Evolutionary conservation across 2,888 invertebrate species (phyloP), one percentile per base, ranked within the genome.

Genomic region (Epiblema foenella): DNA sequence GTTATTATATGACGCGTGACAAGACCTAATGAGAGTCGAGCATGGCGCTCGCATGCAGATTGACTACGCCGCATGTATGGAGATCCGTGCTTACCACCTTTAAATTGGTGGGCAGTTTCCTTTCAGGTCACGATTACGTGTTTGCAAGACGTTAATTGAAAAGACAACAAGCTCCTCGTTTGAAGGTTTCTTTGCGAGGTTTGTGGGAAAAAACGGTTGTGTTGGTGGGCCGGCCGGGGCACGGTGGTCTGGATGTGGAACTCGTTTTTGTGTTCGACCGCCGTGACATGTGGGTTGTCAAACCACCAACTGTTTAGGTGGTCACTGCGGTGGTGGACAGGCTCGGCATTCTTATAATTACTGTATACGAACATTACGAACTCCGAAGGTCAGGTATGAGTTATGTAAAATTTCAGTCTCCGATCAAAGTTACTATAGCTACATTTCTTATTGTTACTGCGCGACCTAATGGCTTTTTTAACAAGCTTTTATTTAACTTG

Each of bases 1-100:
- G 84, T 86, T 91, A n/a, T n/a, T n/a, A n/a, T n/a, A 88, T 91
- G 90, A 89, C 86, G 85, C 85, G 87, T 89, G 89, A 88, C 89
- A 88, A 78, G 86, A 82, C 82, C 86, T 89, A 90, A 90, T 90
- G 89, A 89, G 84, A 77, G 79, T 69, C 73, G 75, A 76, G 74
- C 75, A 79, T 76, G 77, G 73, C 74, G 74, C 74, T 75, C 72
- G 78, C 77, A 81, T 82, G 83, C 81, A 82, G 83, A 87, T 83
- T 75, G 76, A 71, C 74, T 56, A 18, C 18, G n/a, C 15, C 8
- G 12, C 20, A 58, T 5, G 11, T 17, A 3, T 37, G 17, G 37
- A 18, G 18, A 33, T 15, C 11, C 46, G 46, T 46, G n/a, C 8
- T 12, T 46, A n/a, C n/a, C 15, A 39, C 58, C 17, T 59, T 42